Conservation (phyloP, 1,140 invertebrate genomes). For the Drosophila sechellia region DNA sequence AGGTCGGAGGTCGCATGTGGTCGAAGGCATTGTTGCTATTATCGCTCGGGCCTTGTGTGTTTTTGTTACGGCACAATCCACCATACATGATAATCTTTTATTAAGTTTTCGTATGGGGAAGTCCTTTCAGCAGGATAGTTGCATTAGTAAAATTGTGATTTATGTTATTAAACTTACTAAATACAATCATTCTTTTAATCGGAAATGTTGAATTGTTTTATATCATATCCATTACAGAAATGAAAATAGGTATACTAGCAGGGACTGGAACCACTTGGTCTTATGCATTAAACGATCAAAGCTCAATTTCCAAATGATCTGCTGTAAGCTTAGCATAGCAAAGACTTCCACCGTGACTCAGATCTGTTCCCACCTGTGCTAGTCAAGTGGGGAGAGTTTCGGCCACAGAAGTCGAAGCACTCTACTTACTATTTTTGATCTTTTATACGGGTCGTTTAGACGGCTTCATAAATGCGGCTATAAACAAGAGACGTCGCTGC, state of each 20-base stretch:
- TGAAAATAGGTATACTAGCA: no score
- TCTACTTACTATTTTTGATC: constrained; percentile 59
- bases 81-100: constrained; percentile 61
- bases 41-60: constrained; percentile 7
- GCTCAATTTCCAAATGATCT: constrained; percentile 1
- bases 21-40: background rate
- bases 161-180: no score
- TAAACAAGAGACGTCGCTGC: constrained; percentile 18
- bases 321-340: constrained; percentile 21
- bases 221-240: no score
- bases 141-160: background rate
- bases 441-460: constrained; percentile 62
- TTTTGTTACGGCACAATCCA: constrained; percentile 43
- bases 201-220: no score
- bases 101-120: constrained; percentile 37
- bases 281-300: background rate
- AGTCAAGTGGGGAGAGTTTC: constrained; percentile 1
- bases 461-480: constrained; percentile 54
- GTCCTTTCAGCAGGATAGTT: constrained; percentile 7
- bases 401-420: constrained; percentile 39
- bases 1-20: constrained; percentile 19
- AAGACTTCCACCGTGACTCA: constrained; percentile 5
- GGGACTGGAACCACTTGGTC: background rate
- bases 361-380: constrained; percentile 14
- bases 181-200: background rate